Percentiles rank a stretch among this genome's conserved stretches.
Conservation (phyloP, 2,113 vertebrate genomes). For the Trematocara unimaculatum region DNA sequence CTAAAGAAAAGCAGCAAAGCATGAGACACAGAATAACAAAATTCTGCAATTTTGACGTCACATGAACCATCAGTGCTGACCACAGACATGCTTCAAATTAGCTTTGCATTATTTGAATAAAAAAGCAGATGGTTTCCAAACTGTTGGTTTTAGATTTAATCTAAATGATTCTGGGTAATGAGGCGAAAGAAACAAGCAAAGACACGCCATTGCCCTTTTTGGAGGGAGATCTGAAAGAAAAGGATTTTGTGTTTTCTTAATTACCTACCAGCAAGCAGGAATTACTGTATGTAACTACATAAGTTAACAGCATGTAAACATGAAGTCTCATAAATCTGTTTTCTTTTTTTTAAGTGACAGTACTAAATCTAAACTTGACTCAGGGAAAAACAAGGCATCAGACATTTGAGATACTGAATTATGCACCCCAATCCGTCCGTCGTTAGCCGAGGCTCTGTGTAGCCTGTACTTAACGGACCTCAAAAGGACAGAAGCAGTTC, state of each 20-base stretch:
- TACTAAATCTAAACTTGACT: background rate
- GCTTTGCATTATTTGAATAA: background rate
- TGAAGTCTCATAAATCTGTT: background rate
- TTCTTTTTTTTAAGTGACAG: background rate
- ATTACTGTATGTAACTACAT: background rate
- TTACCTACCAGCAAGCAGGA: background rate
- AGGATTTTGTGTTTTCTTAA: background rate
- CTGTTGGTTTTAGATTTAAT: conserved; percentile 15
- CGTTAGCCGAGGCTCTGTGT: background rate
- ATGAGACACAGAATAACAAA: background rate
- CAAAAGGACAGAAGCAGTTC: conserved; percentile 48
- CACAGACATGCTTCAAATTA: background rate
- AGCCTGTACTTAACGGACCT: conserved; percentile 58
- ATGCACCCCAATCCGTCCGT: background rate
- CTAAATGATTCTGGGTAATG: background rate
- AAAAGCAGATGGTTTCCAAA: background rate
- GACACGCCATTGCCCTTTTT: background rate
- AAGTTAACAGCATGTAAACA: background rate
- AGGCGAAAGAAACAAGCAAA: background rate
- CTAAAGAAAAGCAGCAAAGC: background rate
- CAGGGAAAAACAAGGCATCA: background rate
- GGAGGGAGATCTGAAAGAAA: conserved; percentile 4
- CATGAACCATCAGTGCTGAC: background rate
- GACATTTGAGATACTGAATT: conserved; percentile 23
- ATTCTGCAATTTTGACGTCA: background rate